Evolutionary conservation across 2,113 vertebrate genomes (phyloP).

Genomic region (Ciconia boyciana): DNA sequence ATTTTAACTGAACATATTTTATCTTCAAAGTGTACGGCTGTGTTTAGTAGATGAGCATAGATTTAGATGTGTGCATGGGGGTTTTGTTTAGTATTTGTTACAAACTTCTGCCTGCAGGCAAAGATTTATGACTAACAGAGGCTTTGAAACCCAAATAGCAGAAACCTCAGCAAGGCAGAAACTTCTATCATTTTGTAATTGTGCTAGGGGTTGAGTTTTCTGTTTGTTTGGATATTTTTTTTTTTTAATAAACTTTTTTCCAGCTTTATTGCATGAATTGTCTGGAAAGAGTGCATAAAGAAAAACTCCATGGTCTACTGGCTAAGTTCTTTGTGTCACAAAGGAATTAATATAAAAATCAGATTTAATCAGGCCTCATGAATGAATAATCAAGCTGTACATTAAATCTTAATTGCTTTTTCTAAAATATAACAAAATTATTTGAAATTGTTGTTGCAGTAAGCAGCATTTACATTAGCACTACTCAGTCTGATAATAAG

Average conservation of each 20-base stretch:
- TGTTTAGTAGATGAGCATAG: neutral
- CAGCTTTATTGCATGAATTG: neutral
- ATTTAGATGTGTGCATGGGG: neutral
- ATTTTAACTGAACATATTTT: neutral
- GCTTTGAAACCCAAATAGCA: neutral
- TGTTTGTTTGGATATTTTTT: too few relatives aligned
- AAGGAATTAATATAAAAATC: slow-evolving; percentile 42
- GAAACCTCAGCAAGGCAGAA: neutral
- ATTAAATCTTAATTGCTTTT: slow-evolving; percentile 50
- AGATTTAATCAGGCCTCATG: slow-evolving; percentile 28
- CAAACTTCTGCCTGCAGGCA: neutral
- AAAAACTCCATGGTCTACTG: neutral
- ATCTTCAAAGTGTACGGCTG: neutral
- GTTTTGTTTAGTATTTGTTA: neutral
- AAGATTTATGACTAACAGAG: neutral
- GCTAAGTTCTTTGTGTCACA: neutral
- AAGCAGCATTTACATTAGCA: neutral
- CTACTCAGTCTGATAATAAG: neutral
- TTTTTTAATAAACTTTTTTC: neutral
- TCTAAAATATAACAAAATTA: slow-evolving; percentile 28
- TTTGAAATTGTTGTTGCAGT: neutral
- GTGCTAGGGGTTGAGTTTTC: neutral
- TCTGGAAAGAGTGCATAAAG: neutral
- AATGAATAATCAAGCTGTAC: slow-evolving; percentile 30
- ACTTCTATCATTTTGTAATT: neutral